A percentile compares a stretch with the other conserved stretches of the same genome.
Evolutionary conservation across 2,888 invertebrate genomes (phyloP).

Genomic region (Noctua janthina): DNA sequence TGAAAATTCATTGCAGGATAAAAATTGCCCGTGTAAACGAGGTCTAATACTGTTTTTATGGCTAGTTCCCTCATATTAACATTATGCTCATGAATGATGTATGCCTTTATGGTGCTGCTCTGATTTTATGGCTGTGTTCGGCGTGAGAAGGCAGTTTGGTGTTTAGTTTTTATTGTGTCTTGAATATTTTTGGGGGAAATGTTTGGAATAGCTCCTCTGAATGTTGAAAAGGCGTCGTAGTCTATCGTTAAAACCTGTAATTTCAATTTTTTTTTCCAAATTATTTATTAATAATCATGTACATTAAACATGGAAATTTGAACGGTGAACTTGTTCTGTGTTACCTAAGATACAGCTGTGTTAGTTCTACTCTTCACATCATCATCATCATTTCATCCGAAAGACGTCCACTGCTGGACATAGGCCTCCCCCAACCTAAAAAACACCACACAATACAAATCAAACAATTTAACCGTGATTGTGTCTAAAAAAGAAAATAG

Average conservation of each 20-base stretch:
- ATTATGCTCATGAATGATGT: slow-evolving; percentile 66
- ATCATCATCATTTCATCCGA: too few species aligned
- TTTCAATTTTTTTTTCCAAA: too few species aligned
- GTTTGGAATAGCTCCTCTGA: too few species aligned
- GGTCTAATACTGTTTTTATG: slow-evolving; percentile 71
- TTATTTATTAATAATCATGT: too few species aligned
- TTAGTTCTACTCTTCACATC: too few species aligned
- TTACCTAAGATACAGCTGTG: neutral
- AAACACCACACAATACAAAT: too few species aligned
- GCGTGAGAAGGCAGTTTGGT: slow-evolving; percentile 40
- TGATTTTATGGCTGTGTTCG: slow-evolving; percentile 60
- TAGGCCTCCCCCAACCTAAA: too few species aligned
- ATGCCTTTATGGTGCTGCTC: slow-evolving; percentile 53
- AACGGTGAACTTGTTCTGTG: neutral
- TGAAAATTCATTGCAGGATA: neutral
- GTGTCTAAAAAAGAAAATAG: too few species aligned
- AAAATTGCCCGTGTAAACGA: neutral
- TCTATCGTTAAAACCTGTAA: neutral
- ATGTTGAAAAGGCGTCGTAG: neutral
- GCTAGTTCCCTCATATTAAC: slow-evolving; percentile 69
- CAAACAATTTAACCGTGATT: too few species aligned
- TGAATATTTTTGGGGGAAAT: slow-evolving; percentile 39
- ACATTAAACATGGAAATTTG: too few species aligned
- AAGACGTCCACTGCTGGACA: too few species aligned
- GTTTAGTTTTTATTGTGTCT: slow-evolving; percentile 36